phyloP scores from a whole-genome alignment of 2,888 invertebrate species.

The Escarpia spicata region DNA sequence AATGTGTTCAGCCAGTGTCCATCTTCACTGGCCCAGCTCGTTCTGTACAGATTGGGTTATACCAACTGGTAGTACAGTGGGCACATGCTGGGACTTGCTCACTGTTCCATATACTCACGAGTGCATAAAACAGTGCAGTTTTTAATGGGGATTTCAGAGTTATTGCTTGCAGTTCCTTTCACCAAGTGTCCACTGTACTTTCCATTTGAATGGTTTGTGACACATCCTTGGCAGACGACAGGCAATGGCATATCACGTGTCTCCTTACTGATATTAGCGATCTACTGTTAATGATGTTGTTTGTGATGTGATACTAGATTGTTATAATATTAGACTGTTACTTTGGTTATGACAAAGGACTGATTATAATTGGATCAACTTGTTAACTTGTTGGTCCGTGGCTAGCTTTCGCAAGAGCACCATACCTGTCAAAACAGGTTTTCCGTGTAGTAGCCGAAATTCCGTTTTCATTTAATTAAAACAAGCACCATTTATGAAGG shows the following conservation, averaged over 20 bases:
- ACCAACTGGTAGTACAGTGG: too few species aligned
- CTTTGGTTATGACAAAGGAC: background rate
- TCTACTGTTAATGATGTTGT: background rate
- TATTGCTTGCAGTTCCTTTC: too few species aligned
- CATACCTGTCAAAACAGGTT: background rate
- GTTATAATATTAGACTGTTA: background rate
- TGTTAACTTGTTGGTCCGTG: background rate
- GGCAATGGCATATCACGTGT: background rate
- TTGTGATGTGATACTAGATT: conserved; percentile 10
- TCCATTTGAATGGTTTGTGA: too few species aligned
- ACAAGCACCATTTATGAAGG: too few species aligned
- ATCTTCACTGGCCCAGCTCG: too few species aligned
- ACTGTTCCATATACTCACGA: too few species aligned
- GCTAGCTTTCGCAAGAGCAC: background rate
- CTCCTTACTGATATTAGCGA: background rate
- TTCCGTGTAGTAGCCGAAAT: background rate
- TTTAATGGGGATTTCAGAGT: too few species aligned
- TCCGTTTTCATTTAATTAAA: background rate
- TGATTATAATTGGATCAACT: background rate
- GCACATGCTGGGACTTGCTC: too few species aligned
- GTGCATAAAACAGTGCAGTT: too few species aligned
- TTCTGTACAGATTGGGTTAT: too few species aligned
- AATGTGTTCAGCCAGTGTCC: too few species aligned
- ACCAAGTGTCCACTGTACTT: too few species aligned
- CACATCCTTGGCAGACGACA: background rate